phyloP scores from a whole-genome alignment of 2,797 vertebrate species.

The Lagocephalus sceleratus region DNA sequence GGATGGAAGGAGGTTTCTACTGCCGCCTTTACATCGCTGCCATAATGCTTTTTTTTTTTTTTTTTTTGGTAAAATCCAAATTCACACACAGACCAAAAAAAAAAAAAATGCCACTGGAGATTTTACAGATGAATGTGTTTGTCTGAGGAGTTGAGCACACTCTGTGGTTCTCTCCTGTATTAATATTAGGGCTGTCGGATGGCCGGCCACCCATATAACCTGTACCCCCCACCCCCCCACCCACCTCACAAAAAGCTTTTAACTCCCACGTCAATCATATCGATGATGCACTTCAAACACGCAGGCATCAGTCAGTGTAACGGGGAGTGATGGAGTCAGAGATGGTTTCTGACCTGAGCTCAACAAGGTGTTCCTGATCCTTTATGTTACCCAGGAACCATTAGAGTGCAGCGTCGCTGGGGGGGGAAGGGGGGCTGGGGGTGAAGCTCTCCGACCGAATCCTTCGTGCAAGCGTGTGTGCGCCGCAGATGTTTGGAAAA shows the following conservation, averaged over 20 bases:
- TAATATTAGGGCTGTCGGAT: slow-evolving; percentile 44
- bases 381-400: slow-evolving; percentile 17
- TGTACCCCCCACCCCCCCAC: slow-evolving; percentile 36
- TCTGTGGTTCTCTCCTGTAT: too few species aligned
- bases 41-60: slow-evolving; percentile 39
- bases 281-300: neutral
- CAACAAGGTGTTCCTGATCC: slow-evolving; percentile 47
- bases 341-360: slow-evolving; percentile 19
- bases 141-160: too few species aligned
- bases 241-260: slow-evolving; percentile 57
- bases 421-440: too few species aligned
- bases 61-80: slow-evolving; percentile 19
- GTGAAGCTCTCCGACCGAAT: slow-evolving; percentile 30
- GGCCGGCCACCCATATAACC: slow-evolving; percentile 39
- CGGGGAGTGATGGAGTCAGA: too few species aligned
- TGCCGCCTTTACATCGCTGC: slow-evolving; percentile 10
- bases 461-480: slow-evolving; percentile 31
- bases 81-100: neutral
- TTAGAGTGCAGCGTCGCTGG: slow-evolving; percentile 4
- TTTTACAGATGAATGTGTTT: too few species aligned
- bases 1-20: slow-evolving; percentile 18
- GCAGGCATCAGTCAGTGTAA: too few species aligned
- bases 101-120: too few species aligned
- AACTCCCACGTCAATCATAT: slow-evolving; percentile 35
- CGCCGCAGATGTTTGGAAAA: slow-evolving; percentile 20